Conservation (phyloP, 2,888 invertebrate genomes). For the Chymomyza procnemis region DNA sequence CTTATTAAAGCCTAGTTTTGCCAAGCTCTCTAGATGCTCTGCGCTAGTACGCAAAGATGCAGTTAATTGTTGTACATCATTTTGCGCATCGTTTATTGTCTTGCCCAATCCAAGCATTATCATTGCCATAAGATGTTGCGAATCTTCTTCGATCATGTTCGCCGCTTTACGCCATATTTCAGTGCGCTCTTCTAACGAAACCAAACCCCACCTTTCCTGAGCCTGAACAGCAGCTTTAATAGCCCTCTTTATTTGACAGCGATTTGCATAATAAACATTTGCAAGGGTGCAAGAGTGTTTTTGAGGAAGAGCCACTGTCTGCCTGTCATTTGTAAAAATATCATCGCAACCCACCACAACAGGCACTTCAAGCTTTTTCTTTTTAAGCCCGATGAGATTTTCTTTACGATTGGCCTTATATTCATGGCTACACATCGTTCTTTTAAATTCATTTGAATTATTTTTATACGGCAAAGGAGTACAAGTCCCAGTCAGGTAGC, state of each 20-base stretch:
- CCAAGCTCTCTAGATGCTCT: conserved; percentile 34
- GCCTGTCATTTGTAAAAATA: conserved; percentile 30
- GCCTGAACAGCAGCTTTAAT: conserved; percentile 16
- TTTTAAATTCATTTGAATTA: not conserved
- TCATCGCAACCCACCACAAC: conserved; percentile 23
- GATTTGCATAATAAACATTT: conserved; percentile 33
- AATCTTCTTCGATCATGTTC: conserved; percentile 20
- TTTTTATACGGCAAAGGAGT: not conserved
- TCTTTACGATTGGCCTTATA: conserved; percentile 20
- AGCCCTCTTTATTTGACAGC: conserved; percentile 30
- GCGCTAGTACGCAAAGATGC: conserved; percentile 30
- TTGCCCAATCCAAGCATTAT: conserved; percentile 33
- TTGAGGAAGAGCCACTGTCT: conserved; percentile 29
- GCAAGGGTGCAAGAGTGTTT: conserved; percentile 11
- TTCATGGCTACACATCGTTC: not conserved
- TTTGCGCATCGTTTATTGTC: conserved; percentile 20
- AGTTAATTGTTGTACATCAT: conserved; percentile 25
- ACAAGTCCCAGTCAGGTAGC: not conserved
- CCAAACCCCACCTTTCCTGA: conserved; percentile 28
- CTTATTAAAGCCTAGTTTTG: conserved; percentile 32
- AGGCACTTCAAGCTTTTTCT: conserved; percentile 29
- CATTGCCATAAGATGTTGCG: conserved; percentile 8
- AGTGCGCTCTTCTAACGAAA: conserved; percentile 23
- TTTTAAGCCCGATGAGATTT: not conserved
- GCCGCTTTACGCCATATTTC: conserved; percentile 36